These are phyloP conservation scores for Psix sp. DNA, from an alignment of 1,140 invertebrate genomes.

Conservation along the genomic window DNA sequence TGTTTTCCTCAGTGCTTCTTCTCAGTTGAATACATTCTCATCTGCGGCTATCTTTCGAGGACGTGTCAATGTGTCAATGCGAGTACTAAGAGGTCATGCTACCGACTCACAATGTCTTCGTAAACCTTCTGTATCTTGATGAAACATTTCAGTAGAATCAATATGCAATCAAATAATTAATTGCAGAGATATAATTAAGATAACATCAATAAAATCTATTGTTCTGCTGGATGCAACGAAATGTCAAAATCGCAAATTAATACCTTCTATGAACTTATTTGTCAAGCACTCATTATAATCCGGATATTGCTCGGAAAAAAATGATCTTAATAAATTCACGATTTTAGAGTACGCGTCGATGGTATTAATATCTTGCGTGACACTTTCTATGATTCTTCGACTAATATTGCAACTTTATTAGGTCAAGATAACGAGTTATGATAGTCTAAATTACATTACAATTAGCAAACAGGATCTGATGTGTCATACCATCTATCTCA, in stretches of 20 bases:
- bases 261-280: slow-evolving; percentile 18
- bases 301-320: no score
- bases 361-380: background rate
- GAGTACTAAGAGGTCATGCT: slow-evolving; percentile 50
- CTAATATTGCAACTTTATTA: slow-evolving; percentile 13
- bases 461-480: slow-evolving; percentile 45
- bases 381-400: slow-evolving; percentile 28
- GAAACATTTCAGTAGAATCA: slow-evolving; percentile 44
- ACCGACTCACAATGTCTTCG: slow-evolving; percentile 45
- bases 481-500: no score
- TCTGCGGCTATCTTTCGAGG: slow-evolving; percentile 53
- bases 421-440: slow-evolving; percentile 18
- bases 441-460: slow-evolving; percentile 10
- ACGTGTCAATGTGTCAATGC: slow-evolving; percentile 61
- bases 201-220: slow-evolving; percentile 52
- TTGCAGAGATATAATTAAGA: slow-evolving; percentile 58
- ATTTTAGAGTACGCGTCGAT: no score
- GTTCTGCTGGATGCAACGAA: slow-evolving; percentile 24
- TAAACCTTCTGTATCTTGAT: slow-evolving; percentile 36
- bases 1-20: slow-evolving; percentile 43
- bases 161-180: slow-evolving; percentile 52
- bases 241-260: slow-evolving; percentile 48
- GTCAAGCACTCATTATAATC: slow-evolving; percentile 10
- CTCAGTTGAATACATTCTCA: slow-evolving; percentile 60
- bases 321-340: no score